Percentiles rank a stretch among this genome's conserved stretches.
These are phyloP conservation scores for Autographa pulchrina DNA, from an alignment of 2,888 invertebrate genomes.

Conservation along the genomic window DNA sequence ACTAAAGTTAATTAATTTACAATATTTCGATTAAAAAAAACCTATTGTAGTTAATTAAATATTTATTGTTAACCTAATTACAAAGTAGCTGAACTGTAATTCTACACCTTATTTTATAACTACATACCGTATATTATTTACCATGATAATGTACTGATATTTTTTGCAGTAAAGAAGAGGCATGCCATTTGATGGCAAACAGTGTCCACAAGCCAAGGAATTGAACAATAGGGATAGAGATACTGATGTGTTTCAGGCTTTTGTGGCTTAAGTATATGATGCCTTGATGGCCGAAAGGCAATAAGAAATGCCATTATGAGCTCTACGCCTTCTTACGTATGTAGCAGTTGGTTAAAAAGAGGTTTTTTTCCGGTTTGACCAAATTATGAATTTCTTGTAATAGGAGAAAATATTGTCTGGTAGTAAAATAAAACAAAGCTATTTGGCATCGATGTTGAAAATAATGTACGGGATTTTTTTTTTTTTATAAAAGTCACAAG, in stretches of 20 bases:
- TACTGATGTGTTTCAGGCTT: constrained; percentile 1
- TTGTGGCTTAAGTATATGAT: neutral
- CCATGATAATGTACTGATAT: too few relatives aligned
- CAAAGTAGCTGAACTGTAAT: too few relatives aligned
- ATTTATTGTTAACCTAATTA: too few relatives aligned
- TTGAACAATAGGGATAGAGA: neutral
- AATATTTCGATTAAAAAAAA: too few relatives aligned
- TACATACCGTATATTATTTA: too few relatives aligned
- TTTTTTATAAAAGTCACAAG: neutral
- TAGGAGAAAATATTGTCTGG: neutral
- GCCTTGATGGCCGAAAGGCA: neutral
- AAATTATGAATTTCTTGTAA: neutral
- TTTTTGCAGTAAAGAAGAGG: too few relatives aligned
- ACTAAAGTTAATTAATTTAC: too few relatives aligned
- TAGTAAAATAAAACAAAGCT: neutral
- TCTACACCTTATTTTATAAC: too few relatives aligned
- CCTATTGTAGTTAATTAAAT: too few relatives aligned
- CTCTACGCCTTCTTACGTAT: too few relatives aligned
- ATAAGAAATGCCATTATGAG: neutral
- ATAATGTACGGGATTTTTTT: neutral
- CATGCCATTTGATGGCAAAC: neutral
- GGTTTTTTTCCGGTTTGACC: neutral
- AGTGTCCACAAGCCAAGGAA: neutral
- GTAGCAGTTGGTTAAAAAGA: too few relatives aligned
- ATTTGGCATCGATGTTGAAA: neutral